Evolutionary conservation across 2,113 vertebrate species (phyloP), one percentile per base, ranked within the genome.

Genomic region (Protomyctophum bolini): DNA sequence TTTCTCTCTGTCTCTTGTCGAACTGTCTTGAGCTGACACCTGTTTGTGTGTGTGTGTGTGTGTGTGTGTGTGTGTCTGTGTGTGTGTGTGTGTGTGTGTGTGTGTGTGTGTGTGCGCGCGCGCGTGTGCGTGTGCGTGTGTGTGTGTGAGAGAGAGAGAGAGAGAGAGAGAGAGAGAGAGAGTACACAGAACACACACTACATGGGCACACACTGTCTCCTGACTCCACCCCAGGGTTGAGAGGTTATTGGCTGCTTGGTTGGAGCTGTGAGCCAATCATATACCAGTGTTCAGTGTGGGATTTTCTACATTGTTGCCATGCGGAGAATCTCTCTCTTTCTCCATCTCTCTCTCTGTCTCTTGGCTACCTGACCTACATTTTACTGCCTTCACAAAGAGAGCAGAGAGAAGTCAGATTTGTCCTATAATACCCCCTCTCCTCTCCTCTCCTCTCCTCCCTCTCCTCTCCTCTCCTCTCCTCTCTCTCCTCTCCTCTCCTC

Each of bases 301-400:
- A 87, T 91, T 91, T 90, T 90, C 84, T 78, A 81, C 76, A 83
- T 88, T 92, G 92, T 93, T 93, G 91, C 92, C 84, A 92, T 89
- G 92, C 91, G 84, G 90, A 87, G 86, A 89, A 87, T 85, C 74
- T 70, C 58, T 59, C 58, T 56, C 54, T 56, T 14, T 56, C 11
- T 56, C 57, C 9, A 50, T 66, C 51, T 66, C 51, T 12, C 48
- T 65, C 48, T 65, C 49, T 52, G 14, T 28, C 29, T 45, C 58
- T 59, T 12, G 6, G 73, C 75, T 61, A 73, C 71, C 63, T 89
- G 87, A 89, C 87, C 87, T 89, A 89, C 85, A 89, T 89, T 87
- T 66, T 77, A 58, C 58, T 57, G 55, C 2, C 51, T 15, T 0
- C 48, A 50, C 8, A 50, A 10, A 50, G 48, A 50, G 48, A 50